These are phyloP conservation scores for Andinoacara biseriatus DNA, from an alignment of 2,113 vertebrate species.

Conservation along the genomic window DNA sequence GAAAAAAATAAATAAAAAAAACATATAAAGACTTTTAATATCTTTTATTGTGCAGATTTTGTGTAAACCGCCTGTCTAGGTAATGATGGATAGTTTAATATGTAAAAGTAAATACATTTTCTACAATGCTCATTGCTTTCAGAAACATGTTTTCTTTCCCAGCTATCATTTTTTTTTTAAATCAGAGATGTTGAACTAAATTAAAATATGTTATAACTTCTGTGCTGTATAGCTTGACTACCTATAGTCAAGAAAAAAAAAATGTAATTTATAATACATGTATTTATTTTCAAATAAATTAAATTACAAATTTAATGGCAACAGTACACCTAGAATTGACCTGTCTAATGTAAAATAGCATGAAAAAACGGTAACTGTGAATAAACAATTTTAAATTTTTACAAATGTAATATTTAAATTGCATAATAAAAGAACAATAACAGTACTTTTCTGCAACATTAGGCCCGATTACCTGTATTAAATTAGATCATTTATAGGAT, in stretches of 20 bases:
- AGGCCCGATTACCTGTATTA: background rate
- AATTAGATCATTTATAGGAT: background rate
- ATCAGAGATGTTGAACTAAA: slow-evolving; percentile 26
- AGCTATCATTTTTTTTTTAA: slow-evolving; percentile 12
- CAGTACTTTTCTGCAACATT: background rate
- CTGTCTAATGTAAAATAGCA: background rate
- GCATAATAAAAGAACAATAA: too few relatives aligned
- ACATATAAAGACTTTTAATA: slow-evolving; percentile 35
- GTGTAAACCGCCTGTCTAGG: slow-evolving; percentile 15
- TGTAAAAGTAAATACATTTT: slow-evolving; percentile 20
- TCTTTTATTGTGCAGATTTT: slow-evolving; percentile 39
- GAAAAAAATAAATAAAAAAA: too few relatives aligned
- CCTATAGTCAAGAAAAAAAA: background rate
- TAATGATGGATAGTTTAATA: slow-evolving; percentile 48
- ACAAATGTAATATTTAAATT: accelerated
- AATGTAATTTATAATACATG: background rate
- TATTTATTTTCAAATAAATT: background rate
- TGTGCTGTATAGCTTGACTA: background rate
- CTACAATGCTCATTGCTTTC: slow-evolving; percentile 22
- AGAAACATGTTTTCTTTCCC: slow-evolving; percentile 1
- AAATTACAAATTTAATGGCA: background rate
- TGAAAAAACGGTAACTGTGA: accelerated
- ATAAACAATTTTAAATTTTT: background rate
- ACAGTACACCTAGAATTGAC: background rate
- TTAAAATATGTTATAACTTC: background rate